Evolutionary conservation across 2,797 vertebrate genomes (phyloP).

Genomic region (Amphiprion clarkii): DNA sequence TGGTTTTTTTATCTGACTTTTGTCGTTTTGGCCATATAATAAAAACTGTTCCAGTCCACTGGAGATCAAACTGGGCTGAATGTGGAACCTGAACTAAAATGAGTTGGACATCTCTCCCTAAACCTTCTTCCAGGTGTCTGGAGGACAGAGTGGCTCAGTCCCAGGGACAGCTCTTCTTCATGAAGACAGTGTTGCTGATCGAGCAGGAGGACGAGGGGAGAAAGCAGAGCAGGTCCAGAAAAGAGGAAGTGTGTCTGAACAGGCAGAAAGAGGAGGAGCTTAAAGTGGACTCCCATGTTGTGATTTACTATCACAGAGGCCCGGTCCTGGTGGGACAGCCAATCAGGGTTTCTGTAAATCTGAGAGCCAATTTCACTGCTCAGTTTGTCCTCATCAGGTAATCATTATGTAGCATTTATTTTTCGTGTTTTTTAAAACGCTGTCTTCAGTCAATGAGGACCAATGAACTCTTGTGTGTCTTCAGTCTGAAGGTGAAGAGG

Average conservation of each 20-base stretch:
- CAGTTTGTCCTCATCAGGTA: constrained; percentile 81
- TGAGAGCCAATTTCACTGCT: constrained; percentile 77
- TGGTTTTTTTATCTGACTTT: no score
- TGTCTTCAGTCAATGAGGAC: neutral
- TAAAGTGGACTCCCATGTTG: constrained; percentile 76
- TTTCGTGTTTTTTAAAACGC: neutral
- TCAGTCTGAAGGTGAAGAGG: constrained; percentile 82
- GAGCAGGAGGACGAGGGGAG: constrained; percentile 20
- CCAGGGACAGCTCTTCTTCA: constrained; percentile 75
- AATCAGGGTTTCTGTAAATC: constrained; percentile 74
- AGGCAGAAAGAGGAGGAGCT: constrained; percentile 71
- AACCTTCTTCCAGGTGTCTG: constrained; percentile 57
- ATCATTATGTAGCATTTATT: neutral
- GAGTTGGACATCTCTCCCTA: neutral
- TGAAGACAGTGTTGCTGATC: constrained; percentile 69
- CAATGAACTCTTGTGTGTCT: neutral
- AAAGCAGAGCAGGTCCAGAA: constrained; percentile 41
- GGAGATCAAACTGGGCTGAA: no score
- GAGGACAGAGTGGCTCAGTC: constrained; percentile 60
- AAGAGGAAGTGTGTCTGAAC: constrained; percentile 58
- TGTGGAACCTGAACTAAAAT: no score
- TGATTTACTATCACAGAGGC: constrained; percentile 77
- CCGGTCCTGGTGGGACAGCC: constrained; percentile 73
- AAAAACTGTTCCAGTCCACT: no score
- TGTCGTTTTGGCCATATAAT: no score